Conservation (phyloP, 2,888 invertebrate species). For the Xanthorhoe spadicearia region DNA sequence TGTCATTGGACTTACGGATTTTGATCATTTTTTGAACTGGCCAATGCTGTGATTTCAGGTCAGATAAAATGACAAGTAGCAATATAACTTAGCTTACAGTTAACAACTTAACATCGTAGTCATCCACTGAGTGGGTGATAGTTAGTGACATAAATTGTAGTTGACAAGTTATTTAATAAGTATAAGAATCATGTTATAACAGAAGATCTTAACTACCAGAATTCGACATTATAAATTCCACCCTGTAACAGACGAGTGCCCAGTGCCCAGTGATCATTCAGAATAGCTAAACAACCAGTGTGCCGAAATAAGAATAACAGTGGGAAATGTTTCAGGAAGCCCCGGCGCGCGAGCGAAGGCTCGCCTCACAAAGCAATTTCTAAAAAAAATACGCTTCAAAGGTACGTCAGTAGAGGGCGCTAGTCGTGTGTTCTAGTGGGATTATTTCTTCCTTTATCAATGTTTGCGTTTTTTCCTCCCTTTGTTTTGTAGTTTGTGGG, state of each 20-base stretch:
- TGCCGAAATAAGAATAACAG: constrained; percentile 13
- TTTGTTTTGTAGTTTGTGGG: constrained; percentile 19
- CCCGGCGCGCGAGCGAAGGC: constrained; percentile 68
- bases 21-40: too few relatives aligned
- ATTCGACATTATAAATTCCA: neutral
- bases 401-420: constrained; percentile 77
- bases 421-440: constrained; percentile 44
- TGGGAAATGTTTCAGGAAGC: constrained; percentile 66
- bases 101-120: too few relatives aligned
- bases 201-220: too few relatives aligned
- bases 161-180: too few relatives aligned
- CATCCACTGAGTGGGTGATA: too few relatives aligned
- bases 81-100: too few relatives aligned
- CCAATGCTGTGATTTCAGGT: too few relatives aligned
- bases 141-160: too few relatives aligned
- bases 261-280: neutral
- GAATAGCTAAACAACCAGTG: neutral
- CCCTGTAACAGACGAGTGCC: neutral
- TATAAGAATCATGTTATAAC: too few relatives aligned
- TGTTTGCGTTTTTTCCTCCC: constrained; percentile 27
- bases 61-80: too few relatives aligned
- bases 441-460: constrained; percentile 27
- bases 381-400: constrained; percentile 79
- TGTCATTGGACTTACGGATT: too few relatives aligned
- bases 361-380: constrained; percentile 69